Conservation (phyloP, 1,140 invertebrate species). For the Phymastichus coffea region DNA sequence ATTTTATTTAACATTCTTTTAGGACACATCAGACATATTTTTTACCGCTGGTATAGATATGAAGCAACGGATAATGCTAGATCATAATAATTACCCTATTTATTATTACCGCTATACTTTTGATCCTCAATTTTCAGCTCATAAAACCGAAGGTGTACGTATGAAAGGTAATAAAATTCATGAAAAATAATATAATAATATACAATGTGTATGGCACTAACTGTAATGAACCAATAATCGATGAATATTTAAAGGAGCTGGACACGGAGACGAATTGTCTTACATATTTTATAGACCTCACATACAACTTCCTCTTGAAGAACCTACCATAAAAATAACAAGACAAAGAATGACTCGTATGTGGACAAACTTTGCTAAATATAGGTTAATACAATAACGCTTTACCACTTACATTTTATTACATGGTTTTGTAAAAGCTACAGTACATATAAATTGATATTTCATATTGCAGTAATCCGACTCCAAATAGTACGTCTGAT, state of each 20-base stretch:
- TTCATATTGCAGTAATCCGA: constrained; percentile 6
- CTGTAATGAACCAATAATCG: too few species aligned
- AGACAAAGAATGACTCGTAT: background rate
- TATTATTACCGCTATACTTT: constrained; percentile 20
- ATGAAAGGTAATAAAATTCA: constrained; percentile 16
- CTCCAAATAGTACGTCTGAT: background rate
- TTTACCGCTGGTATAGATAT: constrained; percentile 20
- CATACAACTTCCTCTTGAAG: background rate
- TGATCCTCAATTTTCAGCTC: constrained; percentile 2
- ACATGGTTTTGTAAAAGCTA: too few species aligned
- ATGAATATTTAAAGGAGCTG: constrained; percentile 9
- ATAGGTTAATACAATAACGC: background rate
- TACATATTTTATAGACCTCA: constrained; percentile 9
- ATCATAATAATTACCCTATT: constrained; percentile 3
- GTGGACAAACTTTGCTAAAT: constrained; percentile 16
- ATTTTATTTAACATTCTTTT: background rate
- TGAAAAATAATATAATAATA: too few species aligned
- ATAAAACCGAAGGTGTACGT: background rate
- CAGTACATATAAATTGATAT: too few species aligned
- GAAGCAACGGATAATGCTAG: constrained; percentile 3
- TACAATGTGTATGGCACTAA: too few species aligned
- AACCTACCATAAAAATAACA: background rate
- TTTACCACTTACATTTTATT: background rate
- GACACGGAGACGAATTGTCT: constrained; percentile 9
- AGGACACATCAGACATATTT: constrained; percentile 13